phyloP scores from a whole-genome alignment of 1,140 invertebrate species.

The Bombus sibiricus region DNA sequence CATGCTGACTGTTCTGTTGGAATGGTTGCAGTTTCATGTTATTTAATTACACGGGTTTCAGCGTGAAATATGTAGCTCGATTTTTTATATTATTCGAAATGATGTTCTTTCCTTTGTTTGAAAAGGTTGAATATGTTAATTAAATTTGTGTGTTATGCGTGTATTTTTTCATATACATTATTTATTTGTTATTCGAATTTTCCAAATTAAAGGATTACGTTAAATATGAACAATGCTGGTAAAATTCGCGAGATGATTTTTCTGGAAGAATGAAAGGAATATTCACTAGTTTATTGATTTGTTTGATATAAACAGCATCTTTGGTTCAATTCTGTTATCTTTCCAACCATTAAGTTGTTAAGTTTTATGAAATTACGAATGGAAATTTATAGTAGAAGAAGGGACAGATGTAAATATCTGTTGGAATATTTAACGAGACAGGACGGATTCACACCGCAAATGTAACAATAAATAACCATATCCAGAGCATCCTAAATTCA shows the following conservation, averaged over 20 bases:
- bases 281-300: not conserved
- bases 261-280: too few species aligned
- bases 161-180: too few species aligned
- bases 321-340: not conserved
- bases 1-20: not conserved
- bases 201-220: too few species aligned
- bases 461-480: not conserved
- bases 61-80: too few species aligned
- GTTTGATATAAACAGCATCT: not conserved
- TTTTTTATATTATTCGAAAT: too few species aligned
- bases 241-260: too few species aligned
- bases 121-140: too few species aligned
- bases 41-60: not conserved
- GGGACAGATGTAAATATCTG: not conserved
- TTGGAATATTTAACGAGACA: not conserved
- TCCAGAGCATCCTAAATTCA: not conserved
- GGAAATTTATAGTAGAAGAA: not conserved
- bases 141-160: too few species aligned
- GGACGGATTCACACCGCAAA: not conserved
- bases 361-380: not conserved
- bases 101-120: too few species aligned
- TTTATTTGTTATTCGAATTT: too few species aligned
- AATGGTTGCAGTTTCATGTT: not conserved
- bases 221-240: too few species aligned
- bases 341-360: not conserved